A percentile compares a stretch with the other conserved stretches of the same genome.
Conservation (phyloP, 1,140 invertebrate genomes). For the Brachionus plicatilis region DNA sequence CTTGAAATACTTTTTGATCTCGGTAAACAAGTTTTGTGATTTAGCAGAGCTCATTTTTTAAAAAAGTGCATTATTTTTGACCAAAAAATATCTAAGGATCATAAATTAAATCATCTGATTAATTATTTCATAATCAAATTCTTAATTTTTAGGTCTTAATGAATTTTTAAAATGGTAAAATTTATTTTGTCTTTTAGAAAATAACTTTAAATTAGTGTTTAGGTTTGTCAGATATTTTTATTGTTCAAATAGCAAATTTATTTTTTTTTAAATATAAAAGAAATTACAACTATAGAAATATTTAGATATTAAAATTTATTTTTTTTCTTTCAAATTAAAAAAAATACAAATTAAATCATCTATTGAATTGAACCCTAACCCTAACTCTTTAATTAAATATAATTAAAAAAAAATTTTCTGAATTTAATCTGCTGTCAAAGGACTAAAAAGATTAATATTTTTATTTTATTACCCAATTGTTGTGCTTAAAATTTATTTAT, state of each 20-base stretch:
- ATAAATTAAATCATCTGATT: conserved; percentile 33
- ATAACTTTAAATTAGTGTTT: background rate
- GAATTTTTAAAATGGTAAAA: background rate
- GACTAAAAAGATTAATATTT: no score
- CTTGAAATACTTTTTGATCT: conserved; percentile 1
- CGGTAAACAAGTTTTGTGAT: background rate
- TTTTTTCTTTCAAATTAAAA: no score
- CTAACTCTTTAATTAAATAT: no score
- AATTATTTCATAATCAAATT: background rate
- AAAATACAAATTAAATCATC: no score
- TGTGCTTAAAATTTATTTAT: no score
- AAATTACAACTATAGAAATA: no score
- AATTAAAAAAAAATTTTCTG: no score
- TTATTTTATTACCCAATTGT: no score
- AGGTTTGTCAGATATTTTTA: background rate
- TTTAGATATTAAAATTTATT: no score
- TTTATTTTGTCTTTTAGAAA: background rate
- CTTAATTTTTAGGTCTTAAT: background rate
- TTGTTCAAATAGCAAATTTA: background rate
- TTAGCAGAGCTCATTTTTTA: conserved; percentile 9
- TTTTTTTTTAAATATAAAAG: no score
- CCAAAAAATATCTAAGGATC: background rate
- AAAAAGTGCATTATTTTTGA: background rate
- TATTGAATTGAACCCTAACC: no score
- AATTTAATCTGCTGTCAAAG: no score